Conservation (phyloP, 2,113 vertebrate genomes). For the Melanocharis versteri region DNA sequence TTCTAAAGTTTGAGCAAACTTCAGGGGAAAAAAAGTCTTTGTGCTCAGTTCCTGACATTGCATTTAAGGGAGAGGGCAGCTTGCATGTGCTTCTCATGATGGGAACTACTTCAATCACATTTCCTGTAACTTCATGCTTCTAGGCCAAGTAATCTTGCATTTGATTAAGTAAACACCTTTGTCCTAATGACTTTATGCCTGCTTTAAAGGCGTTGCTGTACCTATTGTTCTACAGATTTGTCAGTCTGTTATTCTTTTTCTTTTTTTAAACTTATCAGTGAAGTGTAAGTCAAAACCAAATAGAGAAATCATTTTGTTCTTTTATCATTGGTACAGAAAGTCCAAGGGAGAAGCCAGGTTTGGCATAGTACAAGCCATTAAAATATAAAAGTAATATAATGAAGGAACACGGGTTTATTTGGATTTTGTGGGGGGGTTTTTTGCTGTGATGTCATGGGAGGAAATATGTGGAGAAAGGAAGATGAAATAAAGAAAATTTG, state of each 20-base stretch:
- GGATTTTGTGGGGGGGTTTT: neutral
- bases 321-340: slow-evolving; percentile 7
- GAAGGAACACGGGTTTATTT: neutral
- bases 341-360: neutral
- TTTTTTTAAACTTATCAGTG: slow-evolving; percentile 3
- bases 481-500: neutral
- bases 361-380: neutral
- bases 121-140: slow-evolving; percentile 57
- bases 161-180: slow-evolving; percentile 67
- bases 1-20: neutral
- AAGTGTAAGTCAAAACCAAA: slow-evolving; percentile 16
- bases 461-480: neutral
- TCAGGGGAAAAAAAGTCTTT: neutral
- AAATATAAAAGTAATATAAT: neutral
- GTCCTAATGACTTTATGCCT: slow-evolving; percentile 52
- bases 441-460: neutral
- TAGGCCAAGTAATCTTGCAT: slow-evolving; percentile 54
- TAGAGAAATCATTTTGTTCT: slow-evolving; percentile 7
- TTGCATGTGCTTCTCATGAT: slow-evolving; percentile 21
- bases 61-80: neutral
- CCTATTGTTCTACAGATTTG: slow-evolving; percentile 58
- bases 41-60: slow-evolving; percentile 7
- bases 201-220: slow-evolving; percentile 39
- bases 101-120: slow-evolving; percentile 37
- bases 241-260: slow-evolving; percentile 3